Evolutionary conservation across 1,140 invertebrate species (phyloP).

Genomic region (Drosophila tristis): DNA sequence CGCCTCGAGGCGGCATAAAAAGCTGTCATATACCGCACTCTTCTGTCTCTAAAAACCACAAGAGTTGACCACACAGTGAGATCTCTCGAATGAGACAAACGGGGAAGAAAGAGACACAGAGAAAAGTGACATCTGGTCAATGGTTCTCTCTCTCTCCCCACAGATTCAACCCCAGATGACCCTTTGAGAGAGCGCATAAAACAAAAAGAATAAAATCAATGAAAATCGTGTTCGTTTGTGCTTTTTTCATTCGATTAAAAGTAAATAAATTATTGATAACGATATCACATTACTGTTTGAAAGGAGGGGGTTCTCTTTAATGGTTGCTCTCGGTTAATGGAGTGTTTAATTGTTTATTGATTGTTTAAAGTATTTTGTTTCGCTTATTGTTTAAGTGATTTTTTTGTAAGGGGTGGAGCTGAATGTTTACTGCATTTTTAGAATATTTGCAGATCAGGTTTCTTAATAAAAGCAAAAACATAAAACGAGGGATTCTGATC

Average conservation of each 20-base stretch:
- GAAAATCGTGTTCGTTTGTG: constrained; percentile 47
- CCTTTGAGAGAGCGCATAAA: constrained; percentile 31
- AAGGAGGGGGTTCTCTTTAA: constrained; percentile 24
- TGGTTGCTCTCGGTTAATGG: constrained; percentile 16
- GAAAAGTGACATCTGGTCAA: constrained; percentile 35
- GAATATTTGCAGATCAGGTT: not conserved
- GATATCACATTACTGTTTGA: constrained; percentile 51
- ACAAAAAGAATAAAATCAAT: not conserved
- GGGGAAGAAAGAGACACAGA: constrained; percentile 4
- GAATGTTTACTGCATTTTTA: not conserved
- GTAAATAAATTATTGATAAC: constrained; percentile 65
- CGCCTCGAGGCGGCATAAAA: constrained; percentile 45
- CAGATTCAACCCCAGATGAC: constrained; percentile 47
- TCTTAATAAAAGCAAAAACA: too few relatives aligned
- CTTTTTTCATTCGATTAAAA: constrained; percentile 62
- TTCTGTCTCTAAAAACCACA: too few relatives aligned
- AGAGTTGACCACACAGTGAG: constrained; percentile 38
- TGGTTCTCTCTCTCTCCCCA: constrained; percentile 33
- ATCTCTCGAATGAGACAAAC: not conserved
- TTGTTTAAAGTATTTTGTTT: constrained; percentile 53
- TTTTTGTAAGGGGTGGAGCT: constrained; percentile 13
- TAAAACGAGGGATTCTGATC: too few relatives aligned
- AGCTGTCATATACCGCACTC: constrained; percentile 41
- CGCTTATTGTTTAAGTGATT: constrained; percentile 13
- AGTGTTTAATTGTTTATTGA: constrained; percentile 42